A percentile compares a stretch with the other conserved stretches of the same genome.
Evolutionary conservation across 2,797 vertebrate genomes (phyloP).

Genomic region (Otolemur crassicaudatus): DNA sequence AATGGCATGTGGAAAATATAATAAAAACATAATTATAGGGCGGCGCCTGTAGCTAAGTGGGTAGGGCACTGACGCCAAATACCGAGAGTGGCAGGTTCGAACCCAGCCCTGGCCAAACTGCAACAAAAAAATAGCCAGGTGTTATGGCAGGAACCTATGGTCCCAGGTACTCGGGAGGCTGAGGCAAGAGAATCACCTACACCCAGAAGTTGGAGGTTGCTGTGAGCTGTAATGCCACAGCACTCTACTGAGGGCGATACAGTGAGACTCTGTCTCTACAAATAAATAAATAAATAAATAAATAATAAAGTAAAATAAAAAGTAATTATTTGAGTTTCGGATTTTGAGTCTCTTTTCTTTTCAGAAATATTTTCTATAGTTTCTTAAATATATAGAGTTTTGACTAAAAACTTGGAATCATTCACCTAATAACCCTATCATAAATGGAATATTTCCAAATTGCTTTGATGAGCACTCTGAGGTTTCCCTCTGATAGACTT

Average conservation of each 20-base stretch:
- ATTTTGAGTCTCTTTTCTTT: neutral
- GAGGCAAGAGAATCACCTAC: too few species aligned
- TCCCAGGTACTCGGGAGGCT: too few species aligned
- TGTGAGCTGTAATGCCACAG: too few species aligned
- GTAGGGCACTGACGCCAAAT: too few species aligned
- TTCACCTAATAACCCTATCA: neutral
- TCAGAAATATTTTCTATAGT: slow-evolving; percentile 33
- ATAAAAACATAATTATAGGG: neutral
- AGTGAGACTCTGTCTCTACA: too few species aligned
- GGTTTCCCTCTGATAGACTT: neutral
- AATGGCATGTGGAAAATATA: neutral
- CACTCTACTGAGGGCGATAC: neutral
- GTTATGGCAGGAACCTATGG: too few species aligned
- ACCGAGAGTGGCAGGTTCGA: too few species aligned
- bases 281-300: too few species aligned
- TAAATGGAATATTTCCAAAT: slow-evolving; percentile 1
- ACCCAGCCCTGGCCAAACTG: too few species aligned
- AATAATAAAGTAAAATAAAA: neutral
- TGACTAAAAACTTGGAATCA: neutral
- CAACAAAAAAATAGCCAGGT: too few species aligned
- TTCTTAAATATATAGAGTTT: slow-evolving; percentile 11
- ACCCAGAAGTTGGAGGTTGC: too few species aligned
- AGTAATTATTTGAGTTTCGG: neutral
- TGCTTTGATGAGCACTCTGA: neutral
- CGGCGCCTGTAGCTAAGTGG: too few species aligned